Evolutionary conservation across 2,888 invertebrate genomes (phyloP).

Genomic region (Aromia moschata): DNA sequence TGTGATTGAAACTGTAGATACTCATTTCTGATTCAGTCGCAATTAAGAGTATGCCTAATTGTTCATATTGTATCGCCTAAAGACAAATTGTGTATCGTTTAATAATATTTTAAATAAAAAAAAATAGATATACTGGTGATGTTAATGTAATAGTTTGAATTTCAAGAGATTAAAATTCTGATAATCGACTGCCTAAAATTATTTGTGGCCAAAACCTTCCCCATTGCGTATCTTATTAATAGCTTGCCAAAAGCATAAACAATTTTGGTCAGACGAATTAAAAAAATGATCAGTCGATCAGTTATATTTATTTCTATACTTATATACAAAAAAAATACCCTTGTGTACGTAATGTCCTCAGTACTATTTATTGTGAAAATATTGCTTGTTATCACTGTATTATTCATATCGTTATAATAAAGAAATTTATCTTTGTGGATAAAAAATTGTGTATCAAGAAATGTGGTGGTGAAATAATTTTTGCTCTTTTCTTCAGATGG

Average conservation of each 20-base stretch:
- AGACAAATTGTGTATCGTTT: no score
- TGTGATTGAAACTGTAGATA: constrained; percentile 26
- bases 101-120: no score
- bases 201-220: no score
- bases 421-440: neutral
- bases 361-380: neutral
- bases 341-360: constrained; percentile 18
- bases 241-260: no score
- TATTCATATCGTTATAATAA: neutral
- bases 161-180: no score
- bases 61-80: constrained; percentile 28
- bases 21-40: constrained; percentile 25
- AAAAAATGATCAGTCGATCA: no score
- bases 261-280: no score
- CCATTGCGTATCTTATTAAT: no score
- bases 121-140: no score
- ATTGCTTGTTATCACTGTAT: neutral
- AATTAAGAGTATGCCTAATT: constrained; percentile 30
- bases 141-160: no score
- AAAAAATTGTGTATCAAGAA: neutral
- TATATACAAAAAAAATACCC: constrained; percentile 11
- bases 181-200: neutral
- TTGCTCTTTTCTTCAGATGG: neutral
- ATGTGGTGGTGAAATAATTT: neutral
- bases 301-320: no score